These are phyloP conservation scores for Sprattus sprattus DNA, from an alignment of 2,113 vertebrate species.

Conservation along the genomic window DNA sequence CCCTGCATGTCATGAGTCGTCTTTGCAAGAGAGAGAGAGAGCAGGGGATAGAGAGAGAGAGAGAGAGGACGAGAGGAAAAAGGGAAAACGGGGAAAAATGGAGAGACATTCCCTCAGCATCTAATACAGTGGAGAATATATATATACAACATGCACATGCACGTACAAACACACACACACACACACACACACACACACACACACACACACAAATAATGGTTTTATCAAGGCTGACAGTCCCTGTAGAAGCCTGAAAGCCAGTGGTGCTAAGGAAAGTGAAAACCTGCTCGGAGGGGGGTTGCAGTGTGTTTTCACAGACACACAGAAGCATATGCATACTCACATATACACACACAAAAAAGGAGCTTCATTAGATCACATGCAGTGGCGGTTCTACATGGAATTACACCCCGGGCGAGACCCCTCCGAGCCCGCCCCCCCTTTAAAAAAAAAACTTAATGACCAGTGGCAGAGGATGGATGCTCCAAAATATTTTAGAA, in stretches of 20 bases:
- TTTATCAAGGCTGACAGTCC: slow-evolving; percentile 61
- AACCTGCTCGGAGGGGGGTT: slow-evolving; percentile 32
- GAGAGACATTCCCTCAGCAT: not conserved
- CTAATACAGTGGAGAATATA: not conserved
- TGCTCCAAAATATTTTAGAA: too few species aligned
- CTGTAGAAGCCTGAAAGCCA: slow-evolving; percentile 27
- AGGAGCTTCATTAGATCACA: too few species aligned
- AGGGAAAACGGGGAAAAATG: not conserved
- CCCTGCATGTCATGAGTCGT: slow-evolving; percentile 53
- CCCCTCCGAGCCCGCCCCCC: too few species aligned
- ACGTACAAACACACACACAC: not conserved
- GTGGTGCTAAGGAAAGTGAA: slow-evolving; percentile 47
- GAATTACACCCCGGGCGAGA: too few species aligned
- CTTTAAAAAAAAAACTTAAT: too few species aligned
- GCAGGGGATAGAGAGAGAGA: not conserved
- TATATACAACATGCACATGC: not conserved
- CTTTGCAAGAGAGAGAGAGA: slow-evolving; percentile 14
- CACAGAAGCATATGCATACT: too few species aligned
- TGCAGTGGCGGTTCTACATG: too few species aligned
- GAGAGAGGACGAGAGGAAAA: not conserved
- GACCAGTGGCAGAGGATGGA: too few species aligned
- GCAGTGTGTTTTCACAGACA: not conserved
- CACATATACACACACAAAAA: too few species aligned
- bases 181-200: not conserved
- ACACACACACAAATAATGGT: not conserved